These are phyloP conservation scores for Brachionus sp. DNA, from an alignment of 1,140 invertebrate genomes.

Conservation along the genomic window DNA sequence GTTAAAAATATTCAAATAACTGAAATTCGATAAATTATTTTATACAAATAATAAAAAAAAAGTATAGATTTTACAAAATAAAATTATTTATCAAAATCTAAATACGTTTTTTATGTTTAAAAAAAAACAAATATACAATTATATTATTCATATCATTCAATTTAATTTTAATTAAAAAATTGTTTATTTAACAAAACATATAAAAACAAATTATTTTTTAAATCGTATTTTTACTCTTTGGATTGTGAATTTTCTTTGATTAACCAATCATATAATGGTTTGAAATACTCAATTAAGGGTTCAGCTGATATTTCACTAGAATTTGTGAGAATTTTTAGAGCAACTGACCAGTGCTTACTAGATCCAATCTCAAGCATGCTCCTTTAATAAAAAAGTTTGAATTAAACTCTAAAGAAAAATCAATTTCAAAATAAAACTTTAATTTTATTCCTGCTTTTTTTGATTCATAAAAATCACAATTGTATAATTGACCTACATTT, in stretches of 20 bases:
- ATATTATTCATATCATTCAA: not conserved
- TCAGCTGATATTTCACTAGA: slow-evolving; percentile 70
- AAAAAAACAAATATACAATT: not conserved
- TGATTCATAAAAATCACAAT: slow-evolving; percentile 81
- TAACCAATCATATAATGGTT: slow-evolving; percentile 74
- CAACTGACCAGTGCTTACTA: slow-evolving; percentile 72
- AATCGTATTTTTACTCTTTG: not conserved
- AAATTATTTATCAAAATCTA: no score
- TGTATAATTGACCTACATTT: slow-evolving; percentile 72
- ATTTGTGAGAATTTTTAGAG: slow-evolving; percentile 71
- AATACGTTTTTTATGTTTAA: no score
- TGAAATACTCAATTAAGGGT: slow-evolving; percentile 76
- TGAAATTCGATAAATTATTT: no score
- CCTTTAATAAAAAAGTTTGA: not conserved
- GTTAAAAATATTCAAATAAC: no score
- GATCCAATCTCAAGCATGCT: slow-evolving; percentile 63
- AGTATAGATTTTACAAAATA: no score
- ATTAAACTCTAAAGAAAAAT: not conserved
- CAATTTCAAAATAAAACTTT: slow-evolving; percentile 46
- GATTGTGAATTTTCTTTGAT: slow-evolving; percentile 66
- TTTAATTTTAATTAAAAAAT: not conserved
- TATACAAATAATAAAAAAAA: no score
- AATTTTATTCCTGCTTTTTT: slow-evolving; percentile 67
- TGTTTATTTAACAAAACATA: not conserved
- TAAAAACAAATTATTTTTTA: not conserved